Evolutionary conservation across 2,888 invertebrate genomes (phyloP).

Genomic region (Chymomyza procnemis): DNA sequence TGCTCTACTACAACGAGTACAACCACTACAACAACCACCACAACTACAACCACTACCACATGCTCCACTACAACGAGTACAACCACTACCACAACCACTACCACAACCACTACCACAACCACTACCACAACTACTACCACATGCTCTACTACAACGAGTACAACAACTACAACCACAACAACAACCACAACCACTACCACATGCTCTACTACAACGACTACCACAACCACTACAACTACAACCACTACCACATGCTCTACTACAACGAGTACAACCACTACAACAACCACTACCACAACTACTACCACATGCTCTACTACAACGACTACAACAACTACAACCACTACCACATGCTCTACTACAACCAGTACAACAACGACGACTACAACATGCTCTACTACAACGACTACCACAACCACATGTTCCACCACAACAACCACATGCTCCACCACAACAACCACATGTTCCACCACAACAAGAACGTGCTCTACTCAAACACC

Average conservation of each 20-base stretch:
- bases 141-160: background rate
- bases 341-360: background rate
- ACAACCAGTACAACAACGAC: too few relatives aligned
- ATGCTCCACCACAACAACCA: background rate
- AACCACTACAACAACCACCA: background rate
- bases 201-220: background rate
- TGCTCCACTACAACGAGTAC: background rate
- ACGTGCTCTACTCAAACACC: background rate
- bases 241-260: slow-evolving; percentile 1
- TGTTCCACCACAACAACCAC: background rate
- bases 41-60: background rate
- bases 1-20: background rate
- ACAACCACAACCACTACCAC: slow-evolving; percentile 5
- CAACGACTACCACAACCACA: background rate
- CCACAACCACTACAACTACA: background rate
- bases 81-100: background rate
- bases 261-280: slow-evolving; percentile 5
- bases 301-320: background rate
- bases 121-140: background rate
- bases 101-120: background rate
- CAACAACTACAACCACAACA: background rate
- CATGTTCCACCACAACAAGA: background rate
- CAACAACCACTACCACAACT: background rate
- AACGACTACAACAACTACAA: background rate
- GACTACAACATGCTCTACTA: background rate